Evolutionary conservation across 1,140 invertebrate species (phyloP).

Genomic region (Oppia nitens): DNA sequence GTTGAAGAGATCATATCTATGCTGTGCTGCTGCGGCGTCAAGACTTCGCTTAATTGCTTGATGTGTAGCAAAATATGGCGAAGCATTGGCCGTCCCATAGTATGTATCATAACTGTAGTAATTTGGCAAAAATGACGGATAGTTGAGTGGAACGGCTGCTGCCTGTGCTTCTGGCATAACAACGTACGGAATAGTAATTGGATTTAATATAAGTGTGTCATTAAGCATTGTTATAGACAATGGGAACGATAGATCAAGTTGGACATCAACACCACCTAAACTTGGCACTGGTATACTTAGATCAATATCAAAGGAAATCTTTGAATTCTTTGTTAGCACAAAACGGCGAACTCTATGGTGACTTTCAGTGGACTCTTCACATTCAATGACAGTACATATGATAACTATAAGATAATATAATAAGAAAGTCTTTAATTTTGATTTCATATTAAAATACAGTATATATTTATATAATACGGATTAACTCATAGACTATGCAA

Average conservation of each 20-base stretch:
- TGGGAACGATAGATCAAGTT: neutral
- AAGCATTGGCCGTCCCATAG: neutral
- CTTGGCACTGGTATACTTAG: neutral
- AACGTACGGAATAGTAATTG: neutral
- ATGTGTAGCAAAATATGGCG: neutral
- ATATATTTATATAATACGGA: too few species aligned
- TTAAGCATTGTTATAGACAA: constrained; percentile 1
- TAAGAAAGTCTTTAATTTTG: too few species aligned
- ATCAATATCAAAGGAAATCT: constrained; percentile 5
- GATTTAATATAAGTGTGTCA: neutral
- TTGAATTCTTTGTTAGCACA: constrained; percentile 2
- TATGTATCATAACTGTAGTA: neutral
- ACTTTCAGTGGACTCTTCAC: too few species aligned
- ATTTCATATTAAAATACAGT: too few species aligned
- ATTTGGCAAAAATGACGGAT: neutral
- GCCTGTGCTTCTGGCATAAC: neutral
- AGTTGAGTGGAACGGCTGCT: neutral
- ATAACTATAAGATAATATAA: too few species aligned
- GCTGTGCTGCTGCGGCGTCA: neutral
- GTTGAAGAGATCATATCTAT: constrained; percentile 3
- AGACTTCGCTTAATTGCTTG: neutral
- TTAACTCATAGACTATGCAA: too few species aligned
- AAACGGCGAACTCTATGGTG: constrained; percentile 1
- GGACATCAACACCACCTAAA: neutral
- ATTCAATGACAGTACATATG: too few species aligned